phyloP scores from a whole-genome alignment of 2,113 vertebrate genomes.

The Xenopus tropicalis region DNA sequence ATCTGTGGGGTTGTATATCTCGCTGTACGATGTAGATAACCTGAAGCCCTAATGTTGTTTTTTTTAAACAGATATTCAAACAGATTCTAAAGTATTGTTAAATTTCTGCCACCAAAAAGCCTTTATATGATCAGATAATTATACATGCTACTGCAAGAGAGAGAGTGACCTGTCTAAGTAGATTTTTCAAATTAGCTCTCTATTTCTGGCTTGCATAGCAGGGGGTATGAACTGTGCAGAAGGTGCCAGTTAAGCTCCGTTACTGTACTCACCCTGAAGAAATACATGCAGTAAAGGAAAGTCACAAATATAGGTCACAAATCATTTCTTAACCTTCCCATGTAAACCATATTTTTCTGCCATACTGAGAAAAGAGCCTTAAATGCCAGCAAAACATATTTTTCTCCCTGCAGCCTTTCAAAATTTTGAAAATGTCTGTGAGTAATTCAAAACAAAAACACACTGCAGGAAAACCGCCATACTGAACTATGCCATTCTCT shows the following conservation, averaged over 20 bases:
- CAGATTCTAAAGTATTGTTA: too few species aligned
- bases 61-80: too few species aligned
- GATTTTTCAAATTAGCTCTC: slow-evolving; percentile 34
- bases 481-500: slow-evolving; percentile 14
- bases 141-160: too few species aligned
- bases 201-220: slow-evolving; percentile 24
- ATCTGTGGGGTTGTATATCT: too few species aligned
- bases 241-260: slow-evolving; percentile 35
- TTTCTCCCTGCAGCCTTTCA: slow-evolving; percentile 5
- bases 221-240: slow-evolving; percentile 37
- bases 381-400: slow-evolving; percentile 31
- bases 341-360: slow-evolving; percentile 13
- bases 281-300: slow-evolving; percentile 32
- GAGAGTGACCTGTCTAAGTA: slow-evolving; percentile 29
- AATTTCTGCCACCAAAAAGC: too few species aligned
- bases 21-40: too few species aligned
- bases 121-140: too few species aligned
- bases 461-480: slow-evolving; percentile 1
- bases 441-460: slow-evolving; percentile 12
- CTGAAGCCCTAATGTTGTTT: too few species aligned
- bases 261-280: slow-evolving; percentile 40
- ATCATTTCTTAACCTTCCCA: slow-evolving; percentile 34
- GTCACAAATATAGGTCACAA: slow-evolving; percentile 41
- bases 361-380: slow-evolving; percentile 6
- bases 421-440: slow-evolving; percentile 19